Evolutionary conservation across 2,888 invertebrate species (phyloP).

Genomic region (Temnothorax rugatulus): DNA sequence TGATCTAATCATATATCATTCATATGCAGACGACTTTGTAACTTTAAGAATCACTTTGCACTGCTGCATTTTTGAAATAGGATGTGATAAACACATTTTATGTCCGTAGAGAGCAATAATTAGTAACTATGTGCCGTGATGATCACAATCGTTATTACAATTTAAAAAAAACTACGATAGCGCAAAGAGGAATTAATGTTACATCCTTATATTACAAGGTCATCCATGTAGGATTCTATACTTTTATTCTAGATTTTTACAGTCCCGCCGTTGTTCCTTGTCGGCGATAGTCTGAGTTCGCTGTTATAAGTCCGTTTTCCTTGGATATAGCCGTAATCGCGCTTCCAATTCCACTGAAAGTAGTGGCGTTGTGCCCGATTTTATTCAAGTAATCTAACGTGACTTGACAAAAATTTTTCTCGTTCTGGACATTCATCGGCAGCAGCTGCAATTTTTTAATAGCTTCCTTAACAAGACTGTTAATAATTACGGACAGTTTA

Average conservation of each 20-base stretch:
- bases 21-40: neutral
- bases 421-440: conserved; percentile 82
- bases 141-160: neutral
- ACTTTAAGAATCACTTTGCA: neutral
- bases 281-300: conserved; percentile 83
- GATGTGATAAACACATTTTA: neutral
- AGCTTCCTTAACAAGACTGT: neutral
- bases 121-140: neutral
- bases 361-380: conserved; percentile 78
- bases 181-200: neutral
- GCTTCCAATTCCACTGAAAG: conserved; percentile 82
- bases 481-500: neutral
- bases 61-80: neutral
- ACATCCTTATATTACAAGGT: neutral
- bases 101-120: neutral
- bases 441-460: conserved; percentile 76
- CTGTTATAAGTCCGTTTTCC: conserved; percentile 75
- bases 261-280: conserved; percentile 80
- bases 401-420: conserved; percentile 75
- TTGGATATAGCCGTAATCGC: conserved; percentile 81
- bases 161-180: neutral
- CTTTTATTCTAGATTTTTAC: conserved; percentile 57
- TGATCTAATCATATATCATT: neutral
- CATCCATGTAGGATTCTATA: neutral
- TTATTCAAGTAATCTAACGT: conserved; percentile 73